Evolutionary conservation across 2,113 vertebrate species (phyloP).

Genomic region (Macquaria ambigua): DNA sequence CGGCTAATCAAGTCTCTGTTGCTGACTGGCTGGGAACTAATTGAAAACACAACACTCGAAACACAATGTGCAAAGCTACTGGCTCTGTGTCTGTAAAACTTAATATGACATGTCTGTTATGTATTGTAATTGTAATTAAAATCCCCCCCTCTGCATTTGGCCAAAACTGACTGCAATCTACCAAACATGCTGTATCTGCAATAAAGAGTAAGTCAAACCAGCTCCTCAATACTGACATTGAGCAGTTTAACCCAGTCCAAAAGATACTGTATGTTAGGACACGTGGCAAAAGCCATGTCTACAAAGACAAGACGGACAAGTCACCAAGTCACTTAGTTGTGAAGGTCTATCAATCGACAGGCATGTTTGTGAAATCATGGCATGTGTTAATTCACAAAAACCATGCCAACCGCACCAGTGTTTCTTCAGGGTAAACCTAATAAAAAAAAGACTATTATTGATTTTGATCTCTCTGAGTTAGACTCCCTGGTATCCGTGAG

Average conservation of each 20-base stretch:
- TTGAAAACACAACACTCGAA: constrained; percentile 23
- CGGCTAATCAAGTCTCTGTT: constrained; percentile 25
- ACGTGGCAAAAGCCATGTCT: background rate
- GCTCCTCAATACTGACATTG: background rate
- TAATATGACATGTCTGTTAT: background rate
- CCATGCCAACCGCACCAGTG: background rate
- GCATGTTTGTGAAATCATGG: constrained; percentile 1
- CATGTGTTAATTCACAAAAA: background rate
- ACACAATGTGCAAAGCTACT: background rate
- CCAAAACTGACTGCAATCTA: background rate
- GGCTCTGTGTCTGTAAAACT: background rate
- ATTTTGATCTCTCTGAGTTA: constrained; percentile 35
- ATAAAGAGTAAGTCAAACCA: background rate
- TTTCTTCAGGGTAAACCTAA: constrained; percentile 8
- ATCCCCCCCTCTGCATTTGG: background rate
- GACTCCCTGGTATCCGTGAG: constrained; percentile 27
- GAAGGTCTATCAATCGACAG: background rate
- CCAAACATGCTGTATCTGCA: background rate
- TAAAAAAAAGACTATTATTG: constrained; percentile 22
- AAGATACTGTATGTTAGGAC: background rate
- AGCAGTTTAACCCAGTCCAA: background rate
- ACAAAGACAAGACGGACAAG: background rate
- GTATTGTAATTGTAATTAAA: background rate
- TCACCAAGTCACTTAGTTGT: background rate
- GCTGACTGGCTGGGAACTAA: constrained; percentile 24